Conservation (phyloP, 2,797 vertebrate species). For the Tauraco hartlaubi region DNA sequence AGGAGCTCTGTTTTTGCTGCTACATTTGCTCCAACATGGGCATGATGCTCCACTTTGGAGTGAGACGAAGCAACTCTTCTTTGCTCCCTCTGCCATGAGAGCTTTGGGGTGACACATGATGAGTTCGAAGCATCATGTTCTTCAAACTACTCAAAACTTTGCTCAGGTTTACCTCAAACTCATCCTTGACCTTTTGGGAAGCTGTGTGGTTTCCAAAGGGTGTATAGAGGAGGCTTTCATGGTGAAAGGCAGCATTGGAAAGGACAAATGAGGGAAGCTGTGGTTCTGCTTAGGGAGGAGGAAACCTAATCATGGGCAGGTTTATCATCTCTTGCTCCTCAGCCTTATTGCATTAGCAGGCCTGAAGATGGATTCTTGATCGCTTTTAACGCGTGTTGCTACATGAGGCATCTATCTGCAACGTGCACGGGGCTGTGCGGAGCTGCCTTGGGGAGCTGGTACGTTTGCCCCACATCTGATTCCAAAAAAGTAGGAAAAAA, state of each 20-base stretch:
- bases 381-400: not conserved
- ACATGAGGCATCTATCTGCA: accelerated
- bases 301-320: not conserved
- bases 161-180: not conserved
- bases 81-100: not conserved
- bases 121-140: not conserved
- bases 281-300: not conserved
- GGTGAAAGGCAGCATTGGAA: not conserved
- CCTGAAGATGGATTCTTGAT: not conserved
- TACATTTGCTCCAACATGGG: accelerated
- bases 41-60: accelerated
- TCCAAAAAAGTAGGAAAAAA: not conserved
- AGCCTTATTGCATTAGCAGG: not conserved
- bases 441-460: not conserved
- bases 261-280: not conserved
- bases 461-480: not conserved
- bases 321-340: not conserved
- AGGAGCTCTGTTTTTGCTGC: not conserved
- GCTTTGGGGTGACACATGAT: not conserved
- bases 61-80: not conserved
- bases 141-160: not conserved
- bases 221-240: accelerated
- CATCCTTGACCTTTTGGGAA: not conserved
- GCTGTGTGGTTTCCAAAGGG: not conserved
- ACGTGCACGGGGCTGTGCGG: accelerated